A percentile compares a stretch with the other conserved stretches of the same genome.
These are phyloP conservation scores for Lycocorax pyrrhopterus DNA, from an alignment of 2,113 vertebrate species.

Conservation along the genomic window DNA sequence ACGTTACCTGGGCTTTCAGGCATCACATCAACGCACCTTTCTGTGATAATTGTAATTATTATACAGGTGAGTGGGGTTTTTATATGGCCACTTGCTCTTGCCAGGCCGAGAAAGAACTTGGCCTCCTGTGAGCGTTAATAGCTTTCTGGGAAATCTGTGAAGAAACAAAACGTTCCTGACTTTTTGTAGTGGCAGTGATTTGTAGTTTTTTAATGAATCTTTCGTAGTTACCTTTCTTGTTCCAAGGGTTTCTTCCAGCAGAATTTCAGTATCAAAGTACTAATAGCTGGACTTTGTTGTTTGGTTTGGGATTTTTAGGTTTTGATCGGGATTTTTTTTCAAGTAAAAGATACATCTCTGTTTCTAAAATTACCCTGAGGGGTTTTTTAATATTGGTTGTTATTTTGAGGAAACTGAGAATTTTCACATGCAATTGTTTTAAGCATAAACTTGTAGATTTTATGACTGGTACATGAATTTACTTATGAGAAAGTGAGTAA, in stretches of 20 bases:
- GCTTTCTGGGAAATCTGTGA: not conserved
- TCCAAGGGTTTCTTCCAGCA: not conserved
- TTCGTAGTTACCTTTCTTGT: not conserved
- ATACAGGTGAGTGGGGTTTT: not conserved
- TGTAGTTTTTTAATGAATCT: not conserved
- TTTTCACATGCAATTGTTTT: not conserved
- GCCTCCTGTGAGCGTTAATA: not conserved
- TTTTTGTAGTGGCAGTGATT: not conserved
- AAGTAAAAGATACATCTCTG: not conserved
- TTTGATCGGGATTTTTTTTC: not conserved
- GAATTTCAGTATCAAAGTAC: not conserved
- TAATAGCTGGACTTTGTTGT: not conserved
- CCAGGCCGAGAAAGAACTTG: not conserved
- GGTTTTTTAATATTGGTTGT: not conserved
- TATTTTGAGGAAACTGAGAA: not conserved
- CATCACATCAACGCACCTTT: not conserved
- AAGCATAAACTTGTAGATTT: not conserved
- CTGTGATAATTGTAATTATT: not conserved
- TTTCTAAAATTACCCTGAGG: not conserved
- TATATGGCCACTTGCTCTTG: not conserved
- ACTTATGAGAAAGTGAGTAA: not conserved
- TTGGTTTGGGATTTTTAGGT: not conserved
- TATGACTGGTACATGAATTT: not conserved
- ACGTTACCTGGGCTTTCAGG: not conserved
- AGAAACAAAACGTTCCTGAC: not conserved